A percentile compares a stretch with the other conserved stretches of the same genome.
phyloP scores from a whole-genome alignment of 2,797 vertebrate genomes.

The Huso huso region DNA sequence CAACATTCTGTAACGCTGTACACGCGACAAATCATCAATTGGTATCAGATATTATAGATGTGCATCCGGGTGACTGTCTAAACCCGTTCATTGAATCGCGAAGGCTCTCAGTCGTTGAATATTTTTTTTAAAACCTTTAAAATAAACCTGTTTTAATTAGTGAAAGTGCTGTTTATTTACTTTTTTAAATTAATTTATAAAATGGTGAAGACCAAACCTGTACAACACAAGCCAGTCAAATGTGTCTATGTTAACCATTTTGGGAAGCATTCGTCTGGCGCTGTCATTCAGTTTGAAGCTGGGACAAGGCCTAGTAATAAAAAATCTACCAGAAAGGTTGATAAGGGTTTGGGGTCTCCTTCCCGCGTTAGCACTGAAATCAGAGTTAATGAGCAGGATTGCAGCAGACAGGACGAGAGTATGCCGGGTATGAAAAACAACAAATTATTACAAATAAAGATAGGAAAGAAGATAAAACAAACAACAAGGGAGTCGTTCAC shows the following conservation, averaged over 20 bases:
- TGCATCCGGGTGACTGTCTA: not conserved
- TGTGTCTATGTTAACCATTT: constrained; percentile 8
- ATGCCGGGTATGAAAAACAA: not conserved
- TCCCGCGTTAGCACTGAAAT: no score
- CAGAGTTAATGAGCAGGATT: not conserved
- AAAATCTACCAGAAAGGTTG: not conserved
- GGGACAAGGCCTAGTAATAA: not conserved
- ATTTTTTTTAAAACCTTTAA: not conserved
- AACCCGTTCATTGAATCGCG: not conserved
- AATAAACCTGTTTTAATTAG: not conserved
- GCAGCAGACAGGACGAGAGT: not conserved
- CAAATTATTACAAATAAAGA: not conserved
- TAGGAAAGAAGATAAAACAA: not conserved
- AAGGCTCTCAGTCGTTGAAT: not conserved
- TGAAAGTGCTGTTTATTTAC: not conserved
- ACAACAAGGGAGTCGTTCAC: no score
- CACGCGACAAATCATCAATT: not conserved
- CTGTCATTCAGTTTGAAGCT: not conserved
- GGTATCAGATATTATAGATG: not conserved
- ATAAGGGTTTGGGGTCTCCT: no score
- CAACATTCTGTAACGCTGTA: no score
- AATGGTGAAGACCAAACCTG: not conserved
- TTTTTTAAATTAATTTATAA: not conserved
- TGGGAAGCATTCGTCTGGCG: constrained; percentile 7
- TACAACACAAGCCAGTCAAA: not conserved